Evolutionary conservation across 1,140 invertebrate species (phyloP).

Genomic region (Arctopsyche grandis): DNA sequence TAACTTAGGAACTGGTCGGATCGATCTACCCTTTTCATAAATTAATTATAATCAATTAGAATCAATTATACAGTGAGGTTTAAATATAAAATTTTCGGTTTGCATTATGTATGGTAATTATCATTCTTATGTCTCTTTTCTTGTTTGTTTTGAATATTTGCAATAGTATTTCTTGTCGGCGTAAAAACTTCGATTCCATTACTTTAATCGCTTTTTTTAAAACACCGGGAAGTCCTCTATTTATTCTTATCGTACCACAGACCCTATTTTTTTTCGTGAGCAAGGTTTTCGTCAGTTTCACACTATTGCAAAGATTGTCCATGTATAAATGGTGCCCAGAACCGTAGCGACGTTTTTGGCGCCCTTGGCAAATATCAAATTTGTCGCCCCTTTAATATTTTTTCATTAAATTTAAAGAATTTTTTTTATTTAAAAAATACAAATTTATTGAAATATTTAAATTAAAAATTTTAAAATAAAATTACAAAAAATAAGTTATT

Average conservation of each 20-base stretch:
- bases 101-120: conserved; percentile 53
- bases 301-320: conserved; percentile 52
- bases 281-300: conserved; percentile 43
- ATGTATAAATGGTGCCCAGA: conserved; percentile 47
- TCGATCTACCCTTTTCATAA: conserved; percentile 43
- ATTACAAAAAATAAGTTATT: no score
- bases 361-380: no score
- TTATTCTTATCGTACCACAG: conserved; percentile 53
- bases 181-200: conserved; percentile 49
- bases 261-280: conserved; percentile 47
- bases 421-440: no score
- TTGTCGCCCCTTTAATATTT: no score
- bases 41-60: conserved; percentile 50
- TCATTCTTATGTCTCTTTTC: conserved; percentile 41
- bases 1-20: conserved; percentile 42
- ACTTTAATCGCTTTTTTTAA: conserved; percentile 50
- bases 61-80: conserved; percentile 49
- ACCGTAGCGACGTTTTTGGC: no score
- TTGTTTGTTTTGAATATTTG: conserved; percentile 53
- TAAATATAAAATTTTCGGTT: conserved; percentile 46
- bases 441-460: no score
- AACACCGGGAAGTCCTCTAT: conserved; percentile 47
- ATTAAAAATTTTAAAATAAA: no score
- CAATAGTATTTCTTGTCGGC: conserved; percentile 48
- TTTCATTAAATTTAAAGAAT: no score